Percentiles rank a stretch among this genome's conserved stretches.
Evolutionary conservation across 2,113 vertebrate species (phyloP).

Genomic region (Phainopepla nitens): DNA sequence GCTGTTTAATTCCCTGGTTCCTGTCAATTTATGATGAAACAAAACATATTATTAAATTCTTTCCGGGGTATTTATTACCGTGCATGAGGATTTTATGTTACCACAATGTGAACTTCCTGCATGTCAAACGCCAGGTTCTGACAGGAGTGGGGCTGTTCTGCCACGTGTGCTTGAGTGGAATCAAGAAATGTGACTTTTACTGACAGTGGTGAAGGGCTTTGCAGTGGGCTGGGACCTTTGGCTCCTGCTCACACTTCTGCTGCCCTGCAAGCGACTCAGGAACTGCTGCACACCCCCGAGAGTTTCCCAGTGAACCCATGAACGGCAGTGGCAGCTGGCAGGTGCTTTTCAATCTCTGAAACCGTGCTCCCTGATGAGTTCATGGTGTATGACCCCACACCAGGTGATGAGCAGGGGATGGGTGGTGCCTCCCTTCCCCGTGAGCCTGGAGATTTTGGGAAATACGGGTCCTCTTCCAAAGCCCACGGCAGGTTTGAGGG

Average conservation of each 20-base stretch:
- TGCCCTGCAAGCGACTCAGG: background rate
- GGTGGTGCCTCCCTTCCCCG: too few relatives aligned
- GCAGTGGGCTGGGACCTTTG: background rate
- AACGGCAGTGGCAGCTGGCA: background rate
- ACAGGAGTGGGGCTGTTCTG: background rate
- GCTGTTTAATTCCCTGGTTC: background rate
- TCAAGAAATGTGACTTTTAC: background rate
- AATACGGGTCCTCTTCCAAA: background rate
- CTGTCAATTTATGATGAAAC: background rate
- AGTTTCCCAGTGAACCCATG: background rate
- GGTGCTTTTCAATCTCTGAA: background rate
- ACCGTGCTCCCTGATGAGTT: background rate
- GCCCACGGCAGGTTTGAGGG: background rate
- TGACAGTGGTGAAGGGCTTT: background rate
- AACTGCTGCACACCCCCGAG: background rate
- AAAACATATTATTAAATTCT: background rate
- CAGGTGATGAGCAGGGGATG: background rate
- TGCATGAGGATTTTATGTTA: background rate
- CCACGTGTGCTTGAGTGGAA: background rate
- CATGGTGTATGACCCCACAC: rapidly evolving
- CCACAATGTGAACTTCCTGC: background rate
- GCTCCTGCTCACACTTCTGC: background rate
- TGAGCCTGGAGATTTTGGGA: background rate
- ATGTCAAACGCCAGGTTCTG: background rate
- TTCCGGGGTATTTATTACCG: background rate